Conservation (phyloP, 2,797 vertebrate species). For the Gouania willdenowi region DNA sequence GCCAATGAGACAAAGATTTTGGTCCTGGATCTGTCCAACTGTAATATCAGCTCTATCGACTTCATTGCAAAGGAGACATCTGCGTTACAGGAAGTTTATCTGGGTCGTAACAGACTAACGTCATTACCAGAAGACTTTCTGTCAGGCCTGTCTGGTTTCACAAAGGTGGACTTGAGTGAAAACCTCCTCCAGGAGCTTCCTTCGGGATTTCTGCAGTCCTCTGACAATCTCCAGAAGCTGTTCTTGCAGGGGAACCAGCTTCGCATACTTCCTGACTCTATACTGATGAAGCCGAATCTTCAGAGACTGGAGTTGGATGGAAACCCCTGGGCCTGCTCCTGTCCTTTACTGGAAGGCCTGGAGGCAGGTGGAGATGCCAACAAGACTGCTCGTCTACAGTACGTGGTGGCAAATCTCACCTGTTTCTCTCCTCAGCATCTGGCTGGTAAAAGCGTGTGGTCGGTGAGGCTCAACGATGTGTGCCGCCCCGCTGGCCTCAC, state of each 20-base stretch:
- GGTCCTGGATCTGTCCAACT: slow-evolving; percentile 80
- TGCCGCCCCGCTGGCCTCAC: slow-evolving; percentile 77
- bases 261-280: slow-evolving; percentile 59
- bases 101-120: slow-evolving; percentile 75
- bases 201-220: slow-evolving; percentile 72
- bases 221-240: slow-evolving; percentile 69
- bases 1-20: slow-evolving; percentile 53
- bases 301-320: slow-evolving; percentile 71
- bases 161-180: slow-evolving; percentile 73
- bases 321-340: slow-evolving; percentile 85
- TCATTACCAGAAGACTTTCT: slow-evolving; percentile 78
- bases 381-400: slow-evolving; percentile 36
- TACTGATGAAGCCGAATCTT: slow-evolving; percentile 70
- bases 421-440: slow-evolving; percentile 71
- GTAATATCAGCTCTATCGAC: slow-evolving; percentile 70
- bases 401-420: slow-evolving; percentile 60
- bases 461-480: slow-evolving; percentile 54
- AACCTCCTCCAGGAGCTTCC: slow-evolving; percentile 79
- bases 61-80: neutral
- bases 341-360: slow-evolving; percentile 69
- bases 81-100: slow-evolving; percentile 68
- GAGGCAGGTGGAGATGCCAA: slow-evolving; percentile 32
- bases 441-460: slow-evolving; percentile 47
- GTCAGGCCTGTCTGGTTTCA: slow-evolving; percentile 64
- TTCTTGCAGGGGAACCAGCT: slow-evolving; percentile 76